Percentiles rank a stretch among this genome's conserved stretches.
These are phyloP conservation scores for Chironomus tentans DNA, from an alignment of 2,888 invertebrate genomes.

Conservation along the genomic window DNA sequence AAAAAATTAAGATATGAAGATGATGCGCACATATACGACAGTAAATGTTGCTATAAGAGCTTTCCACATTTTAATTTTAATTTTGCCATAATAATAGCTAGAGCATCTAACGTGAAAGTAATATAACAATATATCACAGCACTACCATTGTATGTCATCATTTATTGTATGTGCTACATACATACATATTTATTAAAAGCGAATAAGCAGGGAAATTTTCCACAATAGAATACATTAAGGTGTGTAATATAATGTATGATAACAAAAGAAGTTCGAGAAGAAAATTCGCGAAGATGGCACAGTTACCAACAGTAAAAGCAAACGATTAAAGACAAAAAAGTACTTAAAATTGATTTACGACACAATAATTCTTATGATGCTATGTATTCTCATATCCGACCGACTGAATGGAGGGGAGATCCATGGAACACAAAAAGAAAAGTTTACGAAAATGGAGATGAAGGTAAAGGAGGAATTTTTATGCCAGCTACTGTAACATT, in stretches of 20 bases:
- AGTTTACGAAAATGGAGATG: too few species aligned
- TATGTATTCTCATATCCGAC: background rate
- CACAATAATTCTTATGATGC: slow-evolving; percentile 20
- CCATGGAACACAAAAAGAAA: background rate
- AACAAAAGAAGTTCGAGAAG: background rate
- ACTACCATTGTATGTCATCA: background rate
- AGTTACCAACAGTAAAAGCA: background rate
- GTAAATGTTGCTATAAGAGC: too few species aligned
- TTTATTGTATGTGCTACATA: background rate
- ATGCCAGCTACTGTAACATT: background rate
- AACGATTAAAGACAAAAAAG: slow-evolving; percentile 26
- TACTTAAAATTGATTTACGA: slow-evolving; percentile 27
- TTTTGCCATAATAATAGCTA: too few species aligned
- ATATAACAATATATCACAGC: background rate
- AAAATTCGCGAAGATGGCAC: background rate
- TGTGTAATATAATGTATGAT: background rate
- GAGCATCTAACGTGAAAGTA: too few species aligned
- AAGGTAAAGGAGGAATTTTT: background rate
- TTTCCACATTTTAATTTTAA: too few species aligned
- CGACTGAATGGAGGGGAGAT: background rate
- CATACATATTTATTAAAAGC: background rate
- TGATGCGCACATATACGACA: too few species aligned
- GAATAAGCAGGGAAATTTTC: too few species aligned
- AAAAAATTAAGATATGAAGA: too few species aligned
- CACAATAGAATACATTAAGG: background rate